These are phyloP conservation scores for Gorsachius magnificus DNA, from an alignment of 2,797 vertebrate species.

Conservation along the genomic window DNA sequence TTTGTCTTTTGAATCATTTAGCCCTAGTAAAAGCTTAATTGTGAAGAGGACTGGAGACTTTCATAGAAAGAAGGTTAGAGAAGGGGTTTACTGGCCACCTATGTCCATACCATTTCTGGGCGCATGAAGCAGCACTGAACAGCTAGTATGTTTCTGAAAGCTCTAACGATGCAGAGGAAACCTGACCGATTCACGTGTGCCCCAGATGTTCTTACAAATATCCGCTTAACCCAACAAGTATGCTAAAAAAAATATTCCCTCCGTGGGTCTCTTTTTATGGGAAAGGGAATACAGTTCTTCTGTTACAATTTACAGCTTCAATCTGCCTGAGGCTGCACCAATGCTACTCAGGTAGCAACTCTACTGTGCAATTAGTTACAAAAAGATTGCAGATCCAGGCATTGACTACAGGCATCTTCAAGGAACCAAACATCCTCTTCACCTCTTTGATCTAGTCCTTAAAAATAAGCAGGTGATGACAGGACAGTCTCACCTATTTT, in stretches of 20 bases:
- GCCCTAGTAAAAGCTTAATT: not conserved
- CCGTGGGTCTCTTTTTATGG: not conserved
- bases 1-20: not conserved
- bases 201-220: not conserved
- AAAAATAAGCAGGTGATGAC: conserved; percentile 57
- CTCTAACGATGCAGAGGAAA: not conserved
- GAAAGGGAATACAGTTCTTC: not conserved
- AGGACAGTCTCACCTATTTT: not conserved
- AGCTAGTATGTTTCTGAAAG: not conserved
- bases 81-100: not conserved
- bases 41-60: not conserved
- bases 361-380: not conserved
- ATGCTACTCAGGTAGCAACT: not conserved
- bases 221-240: not conserved
- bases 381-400: not conserved
- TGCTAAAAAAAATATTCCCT: not conserved
- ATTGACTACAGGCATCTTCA: not conserved
- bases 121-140: not conserved
- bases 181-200: not conserved
- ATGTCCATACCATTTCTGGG: not conserved
- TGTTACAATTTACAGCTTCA: not conserved
- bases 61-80: not conserved
- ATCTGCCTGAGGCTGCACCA: not conserved
- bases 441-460: conserved; percentile 7
- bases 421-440: conserved; percentile 15